Percentiles rank a stretch among this genome's conserved stretches.
phyloP scores from a whole-genome alignment of 2,888 invertebrate species.

The Isotomurus palustris region DNA sequence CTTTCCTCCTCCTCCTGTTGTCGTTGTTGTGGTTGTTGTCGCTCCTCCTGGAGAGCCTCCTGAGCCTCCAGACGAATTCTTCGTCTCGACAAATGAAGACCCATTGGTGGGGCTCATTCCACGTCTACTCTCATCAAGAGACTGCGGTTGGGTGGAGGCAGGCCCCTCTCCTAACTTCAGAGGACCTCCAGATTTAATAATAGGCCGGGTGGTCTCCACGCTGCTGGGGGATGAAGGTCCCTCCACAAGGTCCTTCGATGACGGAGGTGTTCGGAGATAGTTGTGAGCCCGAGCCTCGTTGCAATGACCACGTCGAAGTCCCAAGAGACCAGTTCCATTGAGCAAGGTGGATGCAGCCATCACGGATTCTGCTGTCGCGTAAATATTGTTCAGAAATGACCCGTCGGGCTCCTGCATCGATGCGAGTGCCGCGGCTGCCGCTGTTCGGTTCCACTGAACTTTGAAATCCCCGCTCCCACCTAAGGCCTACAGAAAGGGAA shows the following conservation, averaged over 20 bases:
- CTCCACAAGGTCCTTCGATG: neutral
- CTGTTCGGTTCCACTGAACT: slow-evolving; percentile 66
- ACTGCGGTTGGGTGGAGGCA: too few relatives aligned
- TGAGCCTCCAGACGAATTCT: too few relatives aligned
- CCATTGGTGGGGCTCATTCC: too few relatives aligned
- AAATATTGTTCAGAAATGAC: slow-evolving; percentile 60
- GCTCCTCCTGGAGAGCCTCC: neutral
- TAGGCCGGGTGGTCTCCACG: neutral
- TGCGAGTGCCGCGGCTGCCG: slow-evolving; percentile 69
- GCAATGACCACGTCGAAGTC: slow-evolving; percentile 33
- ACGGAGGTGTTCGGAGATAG: neutral
- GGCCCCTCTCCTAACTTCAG: neutral
- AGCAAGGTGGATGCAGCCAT: slow-evolving; percentile 43
- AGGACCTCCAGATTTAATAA: neutral
- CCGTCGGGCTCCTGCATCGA: slow-evolving; percentile 70
- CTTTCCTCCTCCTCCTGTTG: too few relatives aligned
- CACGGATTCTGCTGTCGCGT: slow-evolving; percentile 42
- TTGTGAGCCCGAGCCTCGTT: slow-evolving; percentile 53
- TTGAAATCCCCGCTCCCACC: slow-evolving; percentile 61
- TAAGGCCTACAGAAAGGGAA: slow-evolving; percentile 57
- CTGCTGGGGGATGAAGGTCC: neutral
- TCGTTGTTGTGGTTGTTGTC: neutral
- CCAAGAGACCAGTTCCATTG: slow-evolving; percentile 41
- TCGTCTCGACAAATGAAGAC: too few relatives aligned
- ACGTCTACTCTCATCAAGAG: too few relatives aligned